phyloP scores from a whole-genome alignment of 2,888 invertebrate species.

The Herminia tarsipennalis region DNA sequence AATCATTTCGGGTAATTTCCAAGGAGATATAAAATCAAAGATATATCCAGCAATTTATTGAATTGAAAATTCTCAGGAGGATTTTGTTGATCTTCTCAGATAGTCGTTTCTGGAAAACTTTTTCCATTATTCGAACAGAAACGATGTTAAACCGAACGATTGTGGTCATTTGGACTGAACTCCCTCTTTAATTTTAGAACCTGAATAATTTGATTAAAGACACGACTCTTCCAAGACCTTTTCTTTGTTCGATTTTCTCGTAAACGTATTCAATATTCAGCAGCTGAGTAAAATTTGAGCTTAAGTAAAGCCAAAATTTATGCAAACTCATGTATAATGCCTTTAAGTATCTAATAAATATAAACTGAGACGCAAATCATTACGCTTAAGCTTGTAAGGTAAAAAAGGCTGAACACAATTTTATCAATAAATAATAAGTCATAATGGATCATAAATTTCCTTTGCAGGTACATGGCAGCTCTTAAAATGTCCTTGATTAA shows the following conservation, averaged over 20 bases:
- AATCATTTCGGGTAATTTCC: neutral
- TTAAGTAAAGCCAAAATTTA: neutral
- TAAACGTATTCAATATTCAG: neutral
- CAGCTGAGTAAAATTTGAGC: too few species aligned
- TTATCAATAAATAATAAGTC: slow-evolving; percentile 29
- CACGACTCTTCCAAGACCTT: neutral
- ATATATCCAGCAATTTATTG: slow-evolving; percentile 22
- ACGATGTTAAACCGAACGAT: slow-evolving; percentile 52
- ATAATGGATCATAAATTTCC: slow-evolving; percentile 38
- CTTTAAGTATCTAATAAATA: slow-evolving; percentile 1
- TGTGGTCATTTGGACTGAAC: slow-evolving; percentile 46
- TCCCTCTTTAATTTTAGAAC: slow-evolving; percentile 30
- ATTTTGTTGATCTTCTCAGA: slow-evolving; percentile 52
- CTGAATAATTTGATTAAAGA: slow-evolving; percentile 39
- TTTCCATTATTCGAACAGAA: slow-evolving; percentile 63
- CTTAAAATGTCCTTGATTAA: slow-evolving; percentile 52
- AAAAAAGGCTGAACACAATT: neutral
- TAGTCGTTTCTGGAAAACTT: slow-evolving; percentile 48
- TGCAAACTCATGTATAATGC: neutral
- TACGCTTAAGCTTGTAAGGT: neutral
- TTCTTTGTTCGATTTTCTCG: neutral
- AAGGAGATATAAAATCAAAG: slow-evolving; percentile 2
- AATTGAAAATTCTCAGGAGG: slow-evolving; percentile 33
- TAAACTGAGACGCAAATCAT: neutral
- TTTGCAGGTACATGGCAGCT: slow-evolving; percentile 41